Evolutionary conservation across 2,113 vertebrate species (phyloP).

Genomic region (Callaeas wilsoni): DNA sequence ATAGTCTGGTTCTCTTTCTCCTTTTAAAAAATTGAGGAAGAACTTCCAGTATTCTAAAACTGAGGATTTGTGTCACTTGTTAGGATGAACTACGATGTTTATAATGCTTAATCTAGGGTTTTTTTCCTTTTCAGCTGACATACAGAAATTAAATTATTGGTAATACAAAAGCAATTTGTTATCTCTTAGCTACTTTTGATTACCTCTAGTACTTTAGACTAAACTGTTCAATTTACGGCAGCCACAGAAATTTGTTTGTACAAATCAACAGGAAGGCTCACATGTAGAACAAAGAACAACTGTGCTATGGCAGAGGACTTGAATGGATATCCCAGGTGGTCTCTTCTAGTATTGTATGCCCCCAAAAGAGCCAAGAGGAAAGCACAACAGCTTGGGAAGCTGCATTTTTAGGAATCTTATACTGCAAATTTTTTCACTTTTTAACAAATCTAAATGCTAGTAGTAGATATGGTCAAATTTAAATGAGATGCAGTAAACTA

Average conservation of each 20-base stretch:
- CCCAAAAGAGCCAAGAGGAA: neutral
- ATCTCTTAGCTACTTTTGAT: neutral
- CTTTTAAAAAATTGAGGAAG: neutral
- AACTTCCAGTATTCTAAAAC: neutral
- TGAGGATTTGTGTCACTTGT: neutral
- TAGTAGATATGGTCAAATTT: neutral
- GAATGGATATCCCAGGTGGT: neutral
- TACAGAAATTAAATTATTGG: neutral
- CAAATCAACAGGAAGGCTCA: neutral
- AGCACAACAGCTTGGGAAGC: neutral
- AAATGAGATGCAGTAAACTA: neutral
- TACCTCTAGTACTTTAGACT: neutral
- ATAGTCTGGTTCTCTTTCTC: neutral
- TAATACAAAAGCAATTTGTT: neutral
- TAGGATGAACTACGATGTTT: neutral
- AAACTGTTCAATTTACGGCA: neutral
- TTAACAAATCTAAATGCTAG: neutral
- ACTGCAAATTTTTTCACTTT: neutral
- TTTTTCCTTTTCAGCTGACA: neutral
- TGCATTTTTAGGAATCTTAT: neutral
- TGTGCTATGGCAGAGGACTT: neutral
- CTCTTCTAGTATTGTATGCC: neutral
- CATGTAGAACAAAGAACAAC: neutral
- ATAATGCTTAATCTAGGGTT: neutral
- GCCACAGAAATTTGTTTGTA: neutral